phyloP scores from a whole-genome alignment of 2,888 invertebrate species.

The Nomada fabriciana region DNA sequence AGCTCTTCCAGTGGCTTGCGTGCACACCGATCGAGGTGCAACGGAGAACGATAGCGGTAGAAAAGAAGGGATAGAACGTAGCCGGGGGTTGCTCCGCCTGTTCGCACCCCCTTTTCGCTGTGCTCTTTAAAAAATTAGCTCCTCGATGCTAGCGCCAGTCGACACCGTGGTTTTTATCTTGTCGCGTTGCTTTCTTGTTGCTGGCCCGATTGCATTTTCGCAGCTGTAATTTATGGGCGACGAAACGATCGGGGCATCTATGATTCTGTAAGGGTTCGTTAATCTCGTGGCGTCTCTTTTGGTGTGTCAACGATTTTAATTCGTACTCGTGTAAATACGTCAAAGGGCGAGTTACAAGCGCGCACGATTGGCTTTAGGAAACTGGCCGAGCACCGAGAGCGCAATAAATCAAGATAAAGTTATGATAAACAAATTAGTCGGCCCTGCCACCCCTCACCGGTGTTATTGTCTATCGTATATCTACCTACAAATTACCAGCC shows the following conservation, averaged over 20 bases:
- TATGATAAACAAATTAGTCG: conserved; percentile 82
- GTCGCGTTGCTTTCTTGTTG: conserved; percentile 39
- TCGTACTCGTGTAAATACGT: conserved; percentile 50
- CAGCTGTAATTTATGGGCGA: conserved; percentile 42
- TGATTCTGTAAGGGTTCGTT: neutral
- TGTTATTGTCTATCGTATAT: conserved; percentile 79
- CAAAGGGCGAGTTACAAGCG: conserved; percentile 39
- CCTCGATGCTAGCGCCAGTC: conserved; percentile 47
- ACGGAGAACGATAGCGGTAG: conserved; percentile 30
- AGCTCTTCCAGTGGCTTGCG: conserved; percentile 71
- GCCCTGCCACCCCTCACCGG: conserved; percentile 68
- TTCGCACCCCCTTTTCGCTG: conserved; percentile 71
- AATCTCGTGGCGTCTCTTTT: conserved; percentile 12
- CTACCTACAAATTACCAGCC: conserved; percentile 80
- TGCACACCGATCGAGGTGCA: conserved; percentile 68
- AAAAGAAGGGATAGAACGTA: conserved; percentile 8
- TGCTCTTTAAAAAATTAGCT: conserved; percentile 76
- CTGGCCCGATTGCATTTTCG: conserved; percentile 39
- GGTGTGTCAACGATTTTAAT: conserved; percentile 24
- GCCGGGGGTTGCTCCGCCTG: conserved; percentile 65
- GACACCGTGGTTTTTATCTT: conserved; percentile 54
- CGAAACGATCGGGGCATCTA: conserved; percentile 48
- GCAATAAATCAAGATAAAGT: conserved; percentile 78
- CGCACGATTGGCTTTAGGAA: conserved; percentile 63
- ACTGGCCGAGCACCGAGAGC: conserved; percentile 45